These are phyloP conservation scores for Calyptommatus sinebrachiatus DNA, from an alignment of 2,113 vertebrate genomes.

Conservation along the genomic window DNA sequence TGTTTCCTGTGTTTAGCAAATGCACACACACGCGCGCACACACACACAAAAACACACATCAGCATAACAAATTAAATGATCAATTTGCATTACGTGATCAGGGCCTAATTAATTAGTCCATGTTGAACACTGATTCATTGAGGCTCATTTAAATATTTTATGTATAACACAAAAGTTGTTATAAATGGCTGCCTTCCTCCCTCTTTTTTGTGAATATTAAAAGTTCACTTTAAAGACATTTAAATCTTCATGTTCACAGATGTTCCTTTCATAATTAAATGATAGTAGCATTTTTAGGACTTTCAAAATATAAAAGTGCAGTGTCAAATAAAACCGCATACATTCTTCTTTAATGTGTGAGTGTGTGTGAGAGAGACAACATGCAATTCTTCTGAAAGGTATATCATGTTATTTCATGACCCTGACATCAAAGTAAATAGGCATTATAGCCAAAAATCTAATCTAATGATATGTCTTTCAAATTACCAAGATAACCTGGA, in stretches of 20 bases:
- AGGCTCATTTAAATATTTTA: neutral
- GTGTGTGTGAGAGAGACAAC: neutral
- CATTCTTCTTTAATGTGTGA: neutral
- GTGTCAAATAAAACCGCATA: neutral
- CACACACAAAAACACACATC: neutral
- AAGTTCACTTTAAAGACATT: conserved; percentile 3
- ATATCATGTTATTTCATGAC: neutral
- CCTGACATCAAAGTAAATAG: neutral
- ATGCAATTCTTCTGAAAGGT: neutral
- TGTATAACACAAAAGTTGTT: neutral
- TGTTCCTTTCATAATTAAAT: neutral
- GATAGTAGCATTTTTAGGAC: conserved; percentile 13
- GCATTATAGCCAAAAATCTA: neutral
- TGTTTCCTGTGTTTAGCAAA: neutral
- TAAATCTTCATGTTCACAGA: neutral
- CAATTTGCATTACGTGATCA: neutral
- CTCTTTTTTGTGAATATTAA: neutral
- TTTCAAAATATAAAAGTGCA: neutral
- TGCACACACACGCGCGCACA: neutral
- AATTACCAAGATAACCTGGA: neutral
- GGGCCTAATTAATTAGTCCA: neutral
- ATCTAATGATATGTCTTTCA: neutral
- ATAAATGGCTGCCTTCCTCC: neutral
- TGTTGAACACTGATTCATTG: neutral
- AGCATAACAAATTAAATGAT: neutral